Evolutionary conservation across 2,888 invertebrate genomes (phyloP).

Genomic region (Lamproptera curius): DNA sequence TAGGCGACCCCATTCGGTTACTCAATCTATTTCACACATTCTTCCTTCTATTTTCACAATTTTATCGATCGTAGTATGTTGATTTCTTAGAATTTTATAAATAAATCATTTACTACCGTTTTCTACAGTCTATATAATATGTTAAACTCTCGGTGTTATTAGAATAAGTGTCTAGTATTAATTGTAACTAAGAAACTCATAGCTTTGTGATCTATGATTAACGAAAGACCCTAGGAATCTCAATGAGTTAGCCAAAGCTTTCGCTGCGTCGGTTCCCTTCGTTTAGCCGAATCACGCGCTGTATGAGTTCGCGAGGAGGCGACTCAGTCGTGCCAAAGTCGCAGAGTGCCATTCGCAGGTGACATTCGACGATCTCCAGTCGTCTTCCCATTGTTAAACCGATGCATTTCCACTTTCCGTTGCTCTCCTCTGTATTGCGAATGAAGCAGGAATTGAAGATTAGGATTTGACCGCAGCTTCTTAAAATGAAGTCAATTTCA

Average conservation of each 20-base stretch:
- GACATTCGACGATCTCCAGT: no score
- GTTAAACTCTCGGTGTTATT: constrained; percentile 11
- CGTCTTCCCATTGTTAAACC: neutral
- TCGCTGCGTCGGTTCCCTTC: constrained; percentile 10
- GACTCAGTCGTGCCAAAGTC: constrained; percentile 18
- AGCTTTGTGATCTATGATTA: no score
- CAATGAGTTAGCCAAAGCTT: constrained; percentile 12
- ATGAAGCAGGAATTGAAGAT: neutral
- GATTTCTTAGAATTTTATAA: neutral
- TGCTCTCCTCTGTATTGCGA: neutral
- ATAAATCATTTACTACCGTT: neutral
- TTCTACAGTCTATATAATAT: constrained; percentile 2
- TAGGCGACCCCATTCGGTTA: no score
- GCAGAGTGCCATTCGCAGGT: no score
- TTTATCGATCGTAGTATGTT: neutral
- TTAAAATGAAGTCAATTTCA: neutral
- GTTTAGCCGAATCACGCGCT: constrained; percentile 14
- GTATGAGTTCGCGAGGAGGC: constrained; percentile 3
- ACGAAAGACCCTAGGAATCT: neutral
- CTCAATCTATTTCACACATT: no score
- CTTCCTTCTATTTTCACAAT: neutral
- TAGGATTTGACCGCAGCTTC: constrained; percentile 11
- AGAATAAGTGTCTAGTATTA: constrained; percentile 13
- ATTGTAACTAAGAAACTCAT: no score
- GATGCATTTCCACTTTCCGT: neutral